Evolutionary conservation across 2,888 invertebrate genomes (phyloP).

Genomic region (Lypha dubia): DNA sequence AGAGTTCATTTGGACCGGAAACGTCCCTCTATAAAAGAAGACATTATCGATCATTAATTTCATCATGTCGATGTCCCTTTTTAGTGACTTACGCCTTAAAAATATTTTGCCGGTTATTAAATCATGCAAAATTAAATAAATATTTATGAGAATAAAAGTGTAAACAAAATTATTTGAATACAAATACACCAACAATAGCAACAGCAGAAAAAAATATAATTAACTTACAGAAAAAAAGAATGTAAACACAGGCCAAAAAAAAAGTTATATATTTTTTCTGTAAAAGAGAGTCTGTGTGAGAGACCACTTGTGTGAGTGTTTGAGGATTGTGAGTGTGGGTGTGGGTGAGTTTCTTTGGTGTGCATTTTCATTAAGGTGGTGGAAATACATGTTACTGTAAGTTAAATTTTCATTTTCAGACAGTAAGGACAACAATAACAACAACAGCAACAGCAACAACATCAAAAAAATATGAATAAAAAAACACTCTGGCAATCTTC

Average conservation of each 20-base stretch:
- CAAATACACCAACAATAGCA: constrained; percentile 24
- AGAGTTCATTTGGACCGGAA: no score
- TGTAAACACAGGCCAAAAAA: constrained; percentile 43
- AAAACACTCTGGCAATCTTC: constrained; percentile 1
- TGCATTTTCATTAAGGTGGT: constrained; percentile 37
- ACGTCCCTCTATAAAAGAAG: background rate
- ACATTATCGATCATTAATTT: background rate
- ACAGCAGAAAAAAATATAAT: constrained; percentile 3
- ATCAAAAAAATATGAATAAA: constrained; percentile 1
- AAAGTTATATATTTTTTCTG: constrained; percentile 8
- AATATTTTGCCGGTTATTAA: background rate
- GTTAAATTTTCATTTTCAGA: constrained; percentile 43
- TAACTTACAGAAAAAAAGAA: constrained; percentile 12
- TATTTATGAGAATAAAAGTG: constrained; percentile 44
- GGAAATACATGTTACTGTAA: constrained; percentile 52
- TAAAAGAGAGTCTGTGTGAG: constrained; percentile 53
- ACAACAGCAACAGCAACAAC: no score
- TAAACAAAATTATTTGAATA: constrained; percentile 62
- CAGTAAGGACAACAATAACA: constrained; percentile 40
- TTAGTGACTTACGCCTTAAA: background rate
- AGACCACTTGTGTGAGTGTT: constrained; percentile 41
- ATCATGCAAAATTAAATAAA: constrained; percentile 8
- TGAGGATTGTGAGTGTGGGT: constrained; percentile 51
- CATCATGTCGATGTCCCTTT: background rate
- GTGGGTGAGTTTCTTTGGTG: constrained; percentile 48